These are phyloP conservation scores for Platynereis dumerilii DNA, from an alignment of 2,888 invertebrate genomes.

Conservation along the genomic window DNA sequence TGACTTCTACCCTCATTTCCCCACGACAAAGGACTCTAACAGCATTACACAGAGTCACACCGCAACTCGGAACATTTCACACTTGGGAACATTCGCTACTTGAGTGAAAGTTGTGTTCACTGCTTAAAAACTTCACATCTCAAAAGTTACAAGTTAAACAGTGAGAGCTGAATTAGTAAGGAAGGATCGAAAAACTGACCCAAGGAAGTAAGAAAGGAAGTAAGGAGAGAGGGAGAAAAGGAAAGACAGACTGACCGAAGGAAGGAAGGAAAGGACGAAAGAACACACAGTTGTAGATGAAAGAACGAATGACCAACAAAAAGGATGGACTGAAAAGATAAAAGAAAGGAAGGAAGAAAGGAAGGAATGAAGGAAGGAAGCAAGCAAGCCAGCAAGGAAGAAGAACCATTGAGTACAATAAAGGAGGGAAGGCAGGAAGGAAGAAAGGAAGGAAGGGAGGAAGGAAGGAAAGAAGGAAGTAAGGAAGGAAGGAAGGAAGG, in stretches of 20 bases:
- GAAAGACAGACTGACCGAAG: neutral
- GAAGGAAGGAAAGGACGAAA: neutral
- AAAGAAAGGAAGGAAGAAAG: neutral
- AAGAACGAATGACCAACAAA: neutral
- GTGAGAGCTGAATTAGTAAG: too few relatives aligned
- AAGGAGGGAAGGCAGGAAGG: neutral
- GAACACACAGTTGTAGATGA: too few relatives aligned
- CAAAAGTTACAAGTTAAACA: too few relatives aligned
- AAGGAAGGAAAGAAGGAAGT: neutral
- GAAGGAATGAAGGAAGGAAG: neutral
- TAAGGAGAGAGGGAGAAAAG: neutral
- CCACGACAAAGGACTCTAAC: too few relatives aligned
- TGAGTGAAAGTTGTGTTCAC: too few relatives aligned
- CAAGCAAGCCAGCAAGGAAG: neutral
- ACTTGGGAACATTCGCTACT: too few relatives aligned
- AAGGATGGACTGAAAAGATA: neutral
- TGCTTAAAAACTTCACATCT: too few relatives aligned
- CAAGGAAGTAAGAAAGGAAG: neutral
- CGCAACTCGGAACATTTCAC: too few relatives aligned
- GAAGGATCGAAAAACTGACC: neutral
- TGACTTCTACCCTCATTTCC: too few relatives aligned
- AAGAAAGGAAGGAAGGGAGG: neutral
- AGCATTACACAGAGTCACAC: too few relatives aligned
- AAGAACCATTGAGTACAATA: neutral
- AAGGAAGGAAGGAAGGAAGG: neutral